Conservation (phyloP, 1,140 invertebrate genomes). For the Diorhabda sublineata region DNA sequence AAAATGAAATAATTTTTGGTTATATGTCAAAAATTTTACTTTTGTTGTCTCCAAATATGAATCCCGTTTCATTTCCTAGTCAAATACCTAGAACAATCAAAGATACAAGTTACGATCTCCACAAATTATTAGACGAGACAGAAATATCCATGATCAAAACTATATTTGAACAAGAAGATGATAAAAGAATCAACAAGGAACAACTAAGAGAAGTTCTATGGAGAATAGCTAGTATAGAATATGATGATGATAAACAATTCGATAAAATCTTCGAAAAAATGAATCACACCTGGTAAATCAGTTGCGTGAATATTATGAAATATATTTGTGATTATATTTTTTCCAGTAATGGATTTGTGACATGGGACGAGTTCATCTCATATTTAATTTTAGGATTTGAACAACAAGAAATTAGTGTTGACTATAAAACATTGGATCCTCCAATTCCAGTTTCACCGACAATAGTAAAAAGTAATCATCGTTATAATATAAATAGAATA, state of each 20-base stretch:
- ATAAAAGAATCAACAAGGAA: conserved; percentile 30
- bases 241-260: conserved; percentile 31
- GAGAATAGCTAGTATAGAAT: conserved; percentile 30
- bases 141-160: conserved; percentile 35
- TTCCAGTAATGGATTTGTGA: conserved; percentile 53
- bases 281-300: conserved; percentile 31
- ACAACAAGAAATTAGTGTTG: conserved; percentile 51
- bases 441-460: conserved; percentile 56
- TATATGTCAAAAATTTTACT: background rate
- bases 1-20: no score
- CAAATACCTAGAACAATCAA: background rate
- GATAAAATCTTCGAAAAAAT: conserved; percentile 37
- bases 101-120: conserved; percentile 20
- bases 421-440: conserved; percentile 51
- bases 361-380: conserved; percentile 65
- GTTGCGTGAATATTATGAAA: background rate
- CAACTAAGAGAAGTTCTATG: conserved; percentile 32
- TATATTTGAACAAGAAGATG: conserved; percentile 35
- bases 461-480: conserved; percentile 58
- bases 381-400: conserved; percentile 63
- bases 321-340: background rate
- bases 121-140: conserved; percentile 35
- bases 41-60: background rate
- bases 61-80: background rate
- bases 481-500: conserved; percentile 57